phyloP scores from a whole-genome alignment of 2,888 invertebrate species.

The Tetheella fluctuosa region DNA sequence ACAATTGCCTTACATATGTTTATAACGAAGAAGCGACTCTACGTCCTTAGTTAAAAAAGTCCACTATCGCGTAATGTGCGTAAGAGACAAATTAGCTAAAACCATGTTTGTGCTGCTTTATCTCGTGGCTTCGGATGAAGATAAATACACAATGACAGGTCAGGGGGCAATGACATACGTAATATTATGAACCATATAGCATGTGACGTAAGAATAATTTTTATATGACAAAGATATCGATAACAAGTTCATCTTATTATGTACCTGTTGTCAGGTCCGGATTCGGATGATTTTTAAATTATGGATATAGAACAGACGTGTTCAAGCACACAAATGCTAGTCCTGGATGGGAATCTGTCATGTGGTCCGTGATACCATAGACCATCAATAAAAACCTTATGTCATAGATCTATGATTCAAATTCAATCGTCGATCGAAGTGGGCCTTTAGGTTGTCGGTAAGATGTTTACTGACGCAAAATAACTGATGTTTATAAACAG shows the following conservation, averaged over 20 bases:
- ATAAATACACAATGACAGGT: constrained; percentile 35
- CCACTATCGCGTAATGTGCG: not conserved
- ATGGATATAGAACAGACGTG: too few species aligned
- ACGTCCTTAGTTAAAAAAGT: not conserved
- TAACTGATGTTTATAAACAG: too few species aligned
- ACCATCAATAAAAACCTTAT: too few species aligned
- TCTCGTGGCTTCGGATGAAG: constrained; percentile 28
- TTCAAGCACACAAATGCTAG: too few species aligned
- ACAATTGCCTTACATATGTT: constrained; percentile 9
- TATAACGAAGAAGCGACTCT: not conserved
- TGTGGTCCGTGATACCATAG: too few species aligned
- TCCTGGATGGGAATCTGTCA: too few species aligned
- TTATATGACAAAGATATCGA: not conserved
- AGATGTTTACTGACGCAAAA: too few species aligned
- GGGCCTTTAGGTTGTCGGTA: too few species aligned
- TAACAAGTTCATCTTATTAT: not conserved
- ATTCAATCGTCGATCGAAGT: too few species aligned
- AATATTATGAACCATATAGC: constrained; percentile 33
- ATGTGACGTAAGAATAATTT: constrained; percentile 38
- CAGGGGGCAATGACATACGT: constrained; percentile 57
- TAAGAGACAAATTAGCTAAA: not conserved
- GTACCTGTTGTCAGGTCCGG: not conserved
- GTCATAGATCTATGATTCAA: too few species aligned
- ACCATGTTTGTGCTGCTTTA: constrained; percentile 17
- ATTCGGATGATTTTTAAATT: not conserved